phyloP scores from a whole-genome alignment of 2,797 vertebrate genomes.

The Hylomyscus alleni region DNA sequence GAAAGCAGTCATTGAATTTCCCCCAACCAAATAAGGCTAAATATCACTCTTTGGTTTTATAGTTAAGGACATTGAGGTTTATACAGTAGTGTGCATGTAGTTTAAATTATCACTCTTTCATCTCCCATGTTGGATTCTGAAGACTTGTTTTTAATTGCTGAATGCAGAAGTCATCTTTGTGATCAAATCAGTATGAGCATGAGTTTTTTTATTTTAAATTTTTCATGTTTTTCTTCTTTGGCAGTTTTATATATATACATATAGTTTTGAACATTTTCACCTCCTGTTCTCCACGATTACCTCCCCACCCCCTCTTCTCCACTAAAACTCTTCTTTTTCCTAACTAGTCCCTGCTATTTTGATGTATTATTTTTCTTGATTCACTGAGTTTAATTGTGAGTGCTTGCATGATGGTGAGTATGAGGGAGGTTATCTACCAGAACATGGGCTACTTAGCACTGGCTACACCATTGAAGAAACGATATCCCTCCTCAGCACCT shows the following conservation, averaged over 20 bases:
- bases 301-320: background rate
- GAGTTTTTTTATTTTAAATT: background rate
- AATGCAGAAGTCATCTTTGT: background rate
- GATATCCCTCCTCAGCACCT: background rate
- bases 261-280: background rate
- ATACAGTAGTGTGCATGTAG: background rate
- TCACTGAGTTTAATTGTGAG: background rate
- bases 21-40: background rate
- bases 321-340: background rate
- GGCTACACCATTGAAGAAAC: background rate
- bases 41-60: background rate
- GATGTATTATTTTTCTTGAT: background rate
- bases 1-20: background rate
- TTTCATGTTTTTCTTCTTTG: background rate
- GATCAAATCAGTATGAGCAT: background rate
- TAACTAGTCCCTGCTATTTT: background rate
- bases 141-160: background rate
- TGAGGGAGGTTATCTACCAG: background rate
- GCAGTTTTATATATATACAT: background rate
- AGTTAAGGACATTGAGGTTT: slow-evolving; percentile 7
- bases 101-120: background rate
- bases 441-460: background rate
- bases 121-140: background rate
- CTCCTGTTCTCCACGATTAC: background rate
- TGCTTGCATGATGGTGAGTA: background rate